phyloP scores from a whole-genome alignment of 2,113 vertebrate genomes.

The Mormoops blainvillei region DNA sequence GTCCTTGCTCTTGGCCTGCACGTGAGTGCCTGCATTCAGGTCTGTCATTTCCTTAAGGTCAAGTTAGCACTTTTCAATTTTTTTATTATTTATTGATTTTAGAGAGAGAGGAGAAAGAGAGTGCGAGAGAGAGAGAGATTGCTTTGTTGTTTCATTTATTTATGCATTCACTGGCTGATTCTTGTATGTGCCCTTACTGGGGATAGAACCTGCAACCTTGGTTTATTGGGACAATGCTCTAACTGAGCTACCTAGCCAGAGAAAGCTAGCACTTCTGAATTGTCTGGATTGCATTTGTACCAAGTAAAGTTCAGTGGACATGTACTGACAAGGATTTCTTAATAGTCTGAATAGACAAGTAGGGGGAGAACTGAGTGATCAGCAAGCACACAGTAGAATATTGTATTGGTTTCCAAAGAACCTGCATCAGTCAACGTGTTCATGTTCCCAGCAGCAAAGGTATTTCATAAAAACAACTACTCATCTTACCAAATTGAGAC shows the following conservation, averaged over 20 bases:
- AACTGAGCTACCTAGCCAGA: too few relatives aligned
- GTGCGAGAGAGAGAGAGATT: too few relatives aligned
- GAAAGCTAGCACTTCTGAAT: neutral
- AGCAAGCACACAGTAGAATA: neutral
- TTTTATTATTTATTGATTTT: too few relatives aligned
- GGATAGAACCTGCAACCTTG: too few relatives aligned
- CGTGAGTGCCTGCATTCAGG: neutral
- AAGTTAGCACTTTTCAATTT: neutral
- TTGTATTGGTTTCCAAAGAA: neutral
- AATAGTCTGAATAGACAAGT: neutral
- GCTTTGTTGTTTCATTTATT: too few relatives aligned
- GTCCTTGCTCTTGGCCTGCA: neutral
- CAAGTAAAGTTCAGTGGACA: neutral
- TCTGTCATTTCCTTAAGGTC: neutral
- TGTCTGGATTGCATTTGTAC: neutral
- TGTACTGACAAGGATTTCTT: neutral
- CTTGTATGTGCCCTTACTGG: too few relatives aligned
- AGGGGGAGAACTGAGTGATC: constrained; percentile 13
- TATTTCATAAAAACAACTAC: neutral
- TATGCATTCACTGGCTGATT: too few relatives aligned
- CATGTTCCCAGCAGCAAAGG: neutral
- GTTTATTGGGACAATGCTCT: too few relatives aligned
- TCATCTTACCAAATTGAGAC: neutral
- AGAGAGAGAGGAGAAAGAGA: too few relatives aligned
- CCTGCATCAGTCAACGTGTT: neutral